Percentiles rank a stretch among this genome's conserved stretches.
Evolutionary conservation across 2,113 vertebrate species (phyloP).

Genomic region (Strix uralensis): DNA sequence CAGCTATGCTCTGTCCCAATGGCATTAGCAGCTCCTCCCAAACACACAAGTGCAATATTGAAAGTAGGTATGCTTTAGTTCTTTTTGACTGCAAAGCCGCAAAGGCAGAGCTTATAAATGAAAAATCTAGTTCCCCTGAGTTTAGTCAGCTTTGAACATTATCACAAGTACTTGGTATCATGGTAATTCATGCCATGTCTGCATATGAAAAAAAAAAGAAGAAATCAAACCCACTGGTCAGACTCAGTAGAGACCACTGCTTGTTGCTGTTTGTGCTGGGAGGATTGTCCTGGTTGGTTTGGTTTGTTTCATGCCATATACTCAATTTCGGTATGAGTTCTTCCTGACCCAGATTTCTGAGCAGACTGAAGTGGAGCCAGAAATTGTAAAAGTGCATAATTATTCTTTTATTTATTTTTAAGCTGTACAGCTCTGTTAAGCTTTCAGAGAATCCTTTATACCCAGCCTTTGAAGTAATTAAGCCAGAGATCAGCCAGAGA

Average conservation of each 20-base stretch:
- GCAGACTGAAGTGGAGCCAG: constrained; percentile 21
- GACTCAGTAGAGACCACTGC: not conserved
- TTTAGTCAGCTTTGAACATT: constrained; percentile 13
- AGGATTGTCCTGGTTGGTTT: constrained; percentile 14
- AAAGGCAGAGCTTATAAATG: not conserved
- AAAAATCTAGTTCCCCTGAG: constrained; percentile 3
- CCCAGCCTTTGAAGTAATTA: constrained; percentile 53
- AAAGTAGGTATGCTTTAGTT: not conserved
- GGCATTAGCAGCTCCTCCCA: not conserved
- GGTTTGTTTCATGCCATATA: constrained; percentile 9
- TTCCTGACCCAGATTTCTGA: constrained; percentile 48
- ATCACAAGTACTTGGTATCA: not conserved
- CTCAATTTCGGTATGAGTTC: constrained; percentile 22
- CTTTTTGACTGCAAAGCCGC: not conserved
- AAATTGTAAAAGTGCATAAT: constrained; percentile 50
- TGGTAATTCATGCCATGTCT: not conserved
- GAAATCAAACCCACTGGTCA: not conserved
- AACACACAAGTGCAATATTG: not conserved
- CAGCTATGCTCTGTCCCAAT: not conserved
- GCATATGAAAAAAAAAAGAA: not conserved
- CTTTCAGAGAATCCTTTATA: constrained; percentile 51
- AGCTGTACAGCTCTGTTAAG: constrained; percentile 52
- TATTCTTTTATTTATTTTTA: constrained; percentile 61
- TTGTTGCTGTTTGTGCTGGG: not conserved
- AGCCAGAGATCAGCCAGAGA: constrained; percentile 21